Percentiles rank a stretch among this genome's conserved stretches.
Conservation (phyloP, 2,113 vertebrate species). For the Neofelis nebulosa region DNA sequence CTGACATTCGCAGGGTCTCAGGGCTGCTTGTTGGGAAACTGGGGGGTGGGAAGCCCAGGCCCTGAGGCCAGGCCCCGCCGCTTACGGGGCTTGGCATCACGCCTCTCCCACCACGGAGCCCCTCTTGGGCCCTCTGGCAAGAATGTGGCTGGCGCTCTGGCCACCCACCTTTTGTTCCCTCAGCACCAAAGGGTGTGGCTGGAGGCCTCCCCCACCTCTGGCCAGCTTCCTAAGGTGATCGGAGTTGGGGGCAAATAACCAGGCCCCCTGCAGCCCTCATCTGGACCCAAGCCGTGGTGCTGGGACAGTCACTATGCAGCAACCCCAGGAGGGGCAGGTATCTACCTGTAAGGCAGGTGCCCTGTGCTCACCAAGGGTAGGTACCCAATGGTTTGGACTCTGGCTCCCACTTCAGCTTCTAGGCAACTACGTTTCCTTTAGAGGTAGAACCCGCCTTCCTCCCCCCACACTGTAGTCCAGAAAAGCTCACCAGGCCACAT, state of each 20-base stretch:
- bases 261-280: background rate
- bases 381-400: accelerated
- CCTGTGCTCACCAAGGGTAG: accelerated
- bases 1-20: accelerated
- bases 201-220: background rate
- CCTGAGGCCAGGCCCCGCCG: background rate
- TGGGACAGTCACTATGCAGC: background rate
- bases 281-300: background rate
- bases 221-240: background rate
- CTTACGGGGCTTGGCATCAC: background rate
- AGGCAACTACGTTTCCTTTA: background rate
- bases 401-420: background rate
- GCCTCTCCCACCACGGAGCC: accelerated
- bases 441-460: background rate
- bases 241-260: background rate
- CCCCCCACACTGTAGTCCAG: accelerated
- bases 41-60: background rate
- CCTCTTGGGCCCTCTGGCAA: background rate
- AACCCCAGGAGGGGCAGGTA: accelerated
- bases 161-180: background rate
- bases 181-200: background rate
- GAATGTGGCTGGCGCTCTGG: accelerated
- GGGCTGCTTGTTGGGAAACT: accelerated
- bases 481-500: accelerated
- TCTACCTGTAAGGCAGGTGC: background rate